Base-by-base conservation (phyloP, 2,797 vertebrate genomes). In the Sphaeramia orbicularis region DNA sequence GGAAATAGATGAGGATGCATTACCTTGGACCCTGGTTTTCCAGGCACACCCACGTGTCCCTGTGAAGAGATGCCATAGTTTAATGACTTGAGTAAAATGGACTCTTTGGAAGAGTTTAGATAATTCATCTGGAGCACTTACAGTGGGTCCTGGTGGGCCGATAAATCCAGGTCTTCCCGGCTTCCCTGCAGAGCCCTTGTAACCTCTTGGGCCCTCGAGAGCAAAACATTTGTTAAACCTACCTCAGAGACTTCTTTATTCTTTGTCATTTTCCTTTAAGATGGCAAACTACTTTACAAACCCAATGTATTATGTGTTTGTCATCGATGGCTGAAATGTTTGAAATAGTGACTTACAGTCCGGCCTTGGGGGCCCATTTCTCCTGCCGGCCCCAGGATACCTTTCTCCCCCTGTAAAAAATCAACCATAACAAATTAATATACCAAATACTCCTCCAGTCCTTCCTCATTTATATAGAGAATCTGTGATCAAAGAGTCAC, bases 121-220 rank as follows among this genome's bases (percentile, higher is more conserved):
- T 86, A 73, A 79, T 81, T 69, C 64, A 82, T 78, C 61, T 58
- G 73, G 74, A 81, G 75, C 60, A 89, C 88, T 95, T 87, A 94
- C 94, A 71, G 58, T 80, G 54, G 83, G 92, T 82, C 94, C 93
- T 18, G 91, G 93, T 47, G 94, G 92, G 50, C 91, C 93, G 55
- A 89, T 91, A 90, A 95, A 91, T 91, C 93, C 94, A n/a, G 94
- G 91, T 91, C 93, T 92, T 86, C 91, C 95, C 89, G 94, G 93
- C 84, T 94, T 92, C 65, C 86, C 94, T 71, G 92, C 91, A 37
- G 79, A 93, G 64, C 94, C 93, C 82, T 95, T 95, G 77, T 92
- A 93, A 87, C 93, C 93, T 89, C 83, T 85, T 45, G 68, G 71
- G 74, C 93, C 93, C 93, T 95, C 63, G 63, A 81, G 76, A 87